phyloP scores from a whole-genome alignment of 2,113 vertebrate genomes.

The Pseudorasbora parva region DNA sequence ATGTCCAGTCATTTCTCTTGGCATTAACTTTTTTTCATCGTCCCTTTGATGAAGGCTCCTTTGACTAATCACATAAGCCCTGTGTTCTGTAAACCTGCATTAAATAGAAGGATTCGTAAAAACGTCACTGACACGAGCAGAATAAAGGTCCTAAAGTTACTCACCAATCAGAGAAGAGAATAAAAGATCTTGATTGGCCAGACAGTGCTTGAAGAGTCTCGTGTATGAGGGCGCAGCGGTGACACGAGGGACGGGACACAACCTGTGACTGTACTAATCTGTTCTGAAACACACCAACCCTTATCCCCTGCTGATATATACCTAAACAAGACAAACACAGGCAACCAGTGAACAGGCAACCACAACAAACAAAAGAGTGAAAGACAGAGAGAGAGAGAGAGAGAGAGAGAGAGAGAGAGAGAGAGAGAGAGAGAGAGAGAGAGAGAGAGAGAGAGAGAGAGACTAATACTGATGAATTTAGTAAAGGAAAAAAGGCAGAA shows the following conservation, averaged over 20 bases:
- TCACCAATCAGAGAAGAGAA: constrained; percentile 24
- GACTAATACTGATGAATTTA: no score
- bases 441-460: no score
- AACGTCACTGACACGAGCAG: background rate
- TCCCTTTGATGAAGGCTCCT: background rate
- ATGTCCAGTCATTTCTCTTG: constrained; percentile 10
- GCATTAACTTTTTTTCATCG: background rate
- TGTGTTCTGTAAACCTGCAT: background rate
- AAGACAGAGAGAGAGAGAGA: constrained; percentile 65
- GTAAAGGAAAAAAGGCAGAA: no score
- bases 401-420: constrained; percentile 61
- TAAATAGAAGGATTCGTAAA: background rate
- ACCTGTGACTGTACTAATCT: constrained; percentile 1
- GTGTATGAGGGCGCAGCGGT: background rate
- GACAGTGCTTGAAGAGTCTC: background rate
- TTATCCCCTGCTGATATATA: constrained; percentile 66
- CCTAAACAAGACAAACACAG: constrained; percentile 72
- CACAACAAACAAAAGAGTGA: constrained; percentile 63
- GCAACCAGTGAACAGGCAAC: constrained; percentile 56
- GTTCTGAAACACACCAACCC: constrained; percentile 40
- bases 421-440: no score
- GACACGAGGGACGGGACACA: background rate
- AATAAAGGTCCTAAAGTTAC: constrained; percentile 9
- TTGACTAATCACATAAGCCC: background rate
- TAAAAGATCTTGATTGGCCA: constrained; percentile 29